Base-by-base conservation (phyloP, 2,888 invertebrate genomes). In the Agrotis puta region DNA sequence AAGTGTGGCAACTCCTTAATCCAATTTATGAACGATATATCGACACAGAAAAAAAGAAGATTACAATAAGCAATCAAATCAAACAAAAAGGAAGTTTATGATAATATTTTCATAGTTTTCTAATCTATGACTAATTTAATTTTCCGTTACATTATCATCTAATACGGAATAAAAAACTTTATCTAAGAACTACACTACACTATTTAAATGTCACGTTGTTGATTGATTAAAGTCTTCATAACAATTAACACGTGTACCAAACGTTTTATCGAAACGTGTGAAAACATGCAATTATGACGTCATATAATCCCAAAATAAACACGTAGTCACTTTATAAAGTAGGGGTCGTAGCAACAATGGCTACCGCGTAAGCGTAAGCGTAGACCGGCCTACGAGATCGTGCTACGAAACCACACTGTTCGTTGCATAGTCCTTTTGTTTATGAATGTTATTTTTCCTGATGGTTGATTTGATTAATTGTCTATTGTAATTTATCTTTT, bases 131-230 rank as follows among this genome's bases (percentile, higher is more conserved):
- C 22, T 56, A 20, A 56, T 45, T 59, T 4, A 22, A 18, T n/a
- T 48, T 20, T 16, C 22, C 18, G 43, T 47, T 48, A 51, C n/a
- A 22, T 14, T 2, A 22, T 3, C 20, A 39, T 53, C n/a, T 47
- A 54, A 54, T 47, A n/a, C 59, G 33, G 53, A 72, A 72, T 13
- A 18, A 39, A 72, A 70, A 48, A 11, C 24, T n/a, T 4, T 71
- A 73, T 62, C 18, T 39, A 5, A 14, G 11, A 33, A 56, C 33
- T 18, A 14, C 13, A 33, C 13, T 16, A 43, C 13, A 11, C 13
- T 4, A 50, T 6, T 13, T 20, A 56, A 9, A 74, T 43, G 58
- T 76, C 77, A 74, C 59, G 69, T 68, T 68, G 69, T 68, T 68
- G 69, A 43, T 27, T 51, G 39, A 3, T 39, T 58, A 50, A 45